Conservation (phyloP, 2,797 vertebrate genomes). For the Cheirogaleus major region DNA sequence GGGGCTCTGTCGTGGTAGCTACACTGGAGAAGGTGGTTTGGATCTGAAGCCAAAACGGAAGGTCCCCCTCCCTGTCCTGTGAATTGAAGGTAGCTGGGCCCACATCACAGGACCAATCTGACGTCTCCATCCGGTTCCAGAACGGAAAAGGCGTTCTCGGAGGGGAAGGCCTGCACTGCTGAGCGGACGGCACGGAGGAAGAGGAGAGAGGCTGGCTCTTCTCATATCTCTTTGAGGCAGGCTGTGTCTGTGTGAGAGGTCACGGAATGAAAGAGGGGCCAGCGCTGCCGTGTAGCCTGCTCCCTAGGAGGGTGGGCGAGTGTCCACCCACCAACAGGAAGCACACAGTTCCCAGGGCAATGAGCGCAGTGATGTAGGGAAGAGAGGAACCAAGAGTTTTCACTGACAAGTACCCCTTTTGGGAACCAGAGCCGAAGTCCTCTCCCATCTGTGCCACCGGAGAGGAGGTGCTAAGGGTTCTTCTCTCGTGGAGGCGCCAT, state of each 20-base stretch:
- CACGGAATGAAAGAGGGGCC: rapidly evolving
- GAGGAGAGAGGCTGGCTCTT: background rate
- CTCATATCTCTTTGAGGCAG: background rate
- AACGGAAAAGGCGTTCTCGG: background rate
- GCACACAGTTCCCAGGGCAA: background rate
- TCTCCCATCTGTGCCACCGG: background rate
- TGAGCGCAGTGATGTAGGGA: background rate
- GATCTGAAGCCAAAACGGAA: background rate
- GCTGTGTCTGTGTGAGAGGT: background rate
- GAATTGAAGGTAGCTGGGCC: background rate
- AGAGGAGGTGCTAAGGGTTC: background rate
- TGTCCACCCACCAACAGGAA: background rate
- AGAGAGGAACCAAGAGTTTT: background rate
- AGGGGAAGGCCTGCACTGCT: background rate
- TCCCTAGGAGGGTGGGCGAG: background rate
- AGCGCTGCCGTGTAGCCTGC: background rate
- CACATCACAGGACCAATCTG: background rate
- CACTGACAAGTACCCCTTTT: background rate
- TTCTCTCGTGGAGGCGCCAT: rapidly evolving
- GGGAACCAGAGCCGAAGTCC: background rate
- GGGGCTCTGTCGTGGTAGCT: background rate
- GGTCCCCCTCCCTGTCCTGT: background rate
- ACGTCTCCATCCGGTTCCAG: background rate
- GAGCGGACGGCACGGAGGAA: background rate
- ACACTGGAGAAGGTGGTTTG: background rate